Conservation (phyloP, 2,113 vertebrate genomes). For the Gymnobelideus leadbeateri region DNA sequence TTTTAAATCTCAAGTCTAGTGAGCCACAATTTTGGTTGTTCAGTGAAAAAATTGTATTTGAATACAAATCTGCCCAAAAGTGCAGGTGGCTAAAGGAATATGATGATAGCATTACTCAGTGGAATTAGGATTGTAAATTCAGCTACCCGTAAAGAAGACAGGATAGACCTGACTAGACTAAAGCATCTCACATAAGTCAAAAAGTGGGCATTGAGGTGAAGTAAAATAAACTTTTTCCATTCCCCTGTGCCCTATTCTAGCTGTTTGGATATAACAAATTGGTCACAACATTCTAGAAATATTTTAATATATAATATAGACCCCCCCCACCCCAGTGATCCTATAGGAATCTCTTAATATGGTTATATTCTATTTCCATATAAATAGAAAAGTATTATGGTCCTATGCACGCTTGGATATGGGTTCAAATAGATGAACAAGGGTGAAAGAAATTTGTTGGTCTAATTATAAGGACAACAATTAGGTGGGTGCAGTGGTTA, state of each 20-base stretch:
- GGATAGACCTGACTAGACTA: neutral
- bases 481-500: neutral
- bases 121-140: neutral
- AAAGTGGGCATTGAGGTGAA: neutral
- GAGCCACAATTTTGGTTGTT: neutral
- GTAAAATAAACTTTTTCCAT: neutral
- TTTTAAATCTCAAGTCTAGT: neutral
- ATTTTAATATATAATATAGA: neutral
- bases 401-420: neutral
- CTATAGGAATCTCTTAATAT: neutral
- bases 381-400: neutral
- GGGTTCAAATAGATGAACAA: neutral
- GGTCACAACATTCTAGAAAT: too few species aligned
- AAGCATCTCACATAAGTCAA: neutral
- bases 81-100: neutral
- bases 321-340: neutral
- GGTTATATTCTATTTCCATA: neutral
- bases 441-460: neutral
- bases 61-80: neutral
- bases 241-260: neutral
- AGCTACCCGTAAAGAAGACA: rapidly evolving
- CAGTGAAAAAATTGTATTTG: neutral
- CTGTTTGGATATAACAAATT: neutral
- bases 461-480: neutral
- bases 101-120: neutral